These are phyloP conservation scores for Falco peregrinus DNA, from an alignment of 2,797 vertebrate genomes.

Conservation along the genomic window DNA sequence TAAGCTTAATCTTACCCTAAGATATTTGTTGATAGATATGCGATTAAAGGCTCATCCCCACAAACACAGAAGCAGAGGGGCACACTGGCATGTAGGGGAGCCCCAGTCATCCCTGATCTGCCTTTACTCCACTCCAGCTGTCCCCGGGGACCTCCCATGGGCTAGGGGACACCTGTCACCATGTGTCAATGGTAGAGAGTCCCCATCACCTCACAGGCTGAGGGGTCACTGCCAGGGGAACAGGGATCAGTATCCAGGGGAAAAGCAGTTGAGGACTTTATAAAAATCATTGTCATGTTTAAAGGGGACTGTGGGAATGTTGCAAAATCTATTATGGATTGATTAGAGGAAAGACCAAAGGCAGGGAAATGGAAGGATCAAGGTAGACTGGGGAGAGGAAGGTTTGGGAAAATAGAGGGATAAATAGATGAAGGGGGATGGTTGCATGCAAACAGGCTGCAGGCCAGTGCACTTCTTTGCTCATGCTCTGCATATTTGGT, in stretches of 20 bases:
- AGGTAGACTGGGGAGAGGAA: background rate
- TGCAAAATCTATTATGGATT: background rate
- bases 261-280: background rate
- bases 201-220: background rate
- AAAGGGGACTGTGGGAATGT: background rate
- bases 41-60: background rate
- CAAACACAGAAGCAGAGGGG: background rate
- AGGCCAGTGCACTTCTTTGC: background rate
- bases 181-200: background rate
- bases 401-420: background rate
- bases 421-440: background rate
- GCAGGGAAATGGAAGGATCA: background rate
- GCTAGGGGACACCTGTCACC: accelerated
- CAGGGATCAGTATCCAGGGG: background rate
- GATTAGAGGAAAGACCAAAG: background rate
- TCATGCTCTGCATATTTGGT: background rate
- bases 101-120: background rate
- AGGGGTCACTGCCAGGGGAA: background rate
- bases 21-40: background rate
- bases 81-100: background rate
- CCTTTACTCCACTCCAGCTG: background rate
- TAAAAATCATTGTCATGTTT: background rate
- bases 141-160: background rate
- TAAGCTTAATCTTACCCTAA: background rate
- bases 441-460: background rate